Conservation (phyloP, 2,888 invertebrate genomes). For the Eristalinus sepulchralis region DNA sequence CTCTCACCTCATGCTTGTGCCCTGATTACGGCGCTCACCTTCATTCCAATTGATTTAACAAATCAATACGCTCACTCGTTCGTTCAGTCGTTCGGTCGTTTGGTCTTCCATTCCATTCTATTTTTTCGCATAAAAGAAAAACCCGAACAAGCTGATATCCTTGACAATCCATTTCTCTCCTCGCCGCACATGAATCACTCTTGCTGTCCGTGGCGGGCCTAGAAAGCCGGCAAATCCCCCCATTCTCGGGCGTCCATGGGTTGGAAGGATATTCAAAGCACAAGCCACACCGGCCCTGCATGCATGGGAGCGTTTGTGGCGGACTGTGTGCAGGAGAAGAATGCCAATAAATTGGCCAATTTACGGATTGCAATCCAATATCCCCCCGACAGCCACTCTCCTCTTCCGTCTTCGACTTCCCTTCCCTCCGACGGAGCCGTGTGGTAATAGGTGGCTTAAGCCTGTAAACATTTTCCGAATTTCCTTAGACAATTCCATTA, state of each 20-base stretch:
- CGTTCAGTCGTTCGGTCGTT: not conserved
- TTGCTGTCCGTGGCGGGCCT: not conserved
- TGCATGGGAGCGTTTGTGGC: not conserved
- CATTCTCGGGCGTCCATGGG: not conserved
- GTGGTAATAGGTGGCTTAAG: conserved; percentile 55
- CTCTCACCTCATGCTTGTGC: not conserved
- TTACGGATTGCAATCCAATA: conserved; percentile 40
- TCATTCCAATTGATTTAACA: conserved; percentile 42
- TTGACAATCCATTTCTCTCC: conserved; percentile 24
- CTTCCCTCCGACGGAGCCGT: not conserved
- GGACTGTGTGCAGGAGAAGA: conserved; percentile 24
- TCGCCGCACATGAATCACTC: conserved; percentile 46
- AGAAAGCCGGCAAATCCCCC: conserved; percentile 15
- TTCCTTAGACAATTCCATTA: conserved; percentile 61
- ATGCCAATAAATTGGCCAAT: conserved; percentile 69
- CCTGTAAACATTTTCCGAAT: conserved; percentile 43
- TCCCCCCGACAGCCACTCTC: not conserved
- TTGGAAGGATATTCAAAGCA: conserved; percentile 22
- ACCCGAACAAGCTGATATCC: not conserved
- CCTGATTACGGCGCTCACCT: not conserved
- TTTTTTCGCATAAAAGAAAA: not conserved
- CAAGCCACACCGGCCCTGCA: conserved; percentile 8
- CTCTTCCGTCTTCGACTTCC: conserved; percentile 23
- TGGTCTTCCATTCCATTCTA: not conserved
- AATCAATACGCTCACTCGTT: conserved; percentile 13